phyloP scores from a whole-genome alignment of 1,140 invertebrate genomes.

The Leptinotarsa defecta region DNA sequence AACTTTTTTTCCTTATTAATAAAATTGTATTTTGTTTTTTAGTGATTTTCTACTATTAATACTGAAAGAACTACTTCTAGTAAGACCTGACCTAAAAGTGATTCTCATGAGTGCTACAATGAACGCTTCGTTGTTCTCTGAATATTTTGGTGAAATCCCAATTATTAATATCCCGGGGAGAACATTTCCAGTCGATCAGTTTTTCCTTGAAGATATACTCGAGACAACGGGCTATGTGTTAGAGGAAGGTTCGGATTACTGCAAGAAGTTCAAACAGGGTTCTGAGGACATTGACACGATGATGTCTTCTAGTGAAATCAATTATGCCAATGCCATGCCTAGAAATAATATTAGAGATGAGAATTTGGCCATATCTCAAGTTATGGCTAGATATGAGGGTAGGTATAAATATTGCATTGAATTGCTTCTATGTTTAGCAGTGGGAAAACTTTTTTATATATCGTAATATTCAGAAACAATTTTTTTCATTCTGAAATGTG shows the following conservation, averaged over 20 bases:
- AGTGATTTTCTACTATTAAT: slow-evolving; percentile 84
- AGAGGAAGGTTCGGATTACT: slow-evolving; percentile 72
- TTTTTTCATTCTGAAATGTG: too few relatives aligned
- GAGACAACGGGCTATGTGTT: slow-evolving; percentile 70
- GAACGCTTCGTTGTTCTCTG: slow-evolving; percentile 77
- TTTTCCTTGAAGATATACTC: slow-evolving; percentile 78
- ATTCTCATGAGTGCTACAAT: slow-evolving; percentile 88
- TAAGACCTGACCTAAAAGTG: slow-evolving; percentile 75
- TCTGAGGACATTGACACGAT: slow-evolving; percentile 63
- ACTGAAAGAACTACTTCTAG: slow-evolving; percentile 71
- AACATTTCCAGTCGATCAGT: slow-evolving; percentile 81
- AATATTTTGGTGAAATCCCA: slow-evolving; percentile 75
- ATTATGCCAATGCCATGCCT: slow-evolving; percentile 58
- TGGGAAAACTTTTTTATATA: too few relatives aligned
- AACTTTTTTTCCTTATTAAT: not conserved
- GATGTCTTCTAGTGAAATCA: slow-evolving; percentile 61
- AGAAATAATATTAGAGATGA: slow-evolving; percentile 70
- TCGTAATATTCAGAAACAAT: too few relatives aligned
- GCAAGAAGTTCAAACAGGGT: slow-evolving; percentile 65
- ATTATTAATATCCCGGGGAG: slow-evolving; percentile 76
- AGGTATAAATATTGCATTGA: slow-evolving; percentile 30
- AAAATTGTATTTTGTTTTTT: slow-evolving; percentile 35
- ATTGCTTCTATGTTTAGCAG: too few relatives aligned
- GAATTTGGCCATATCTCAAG: slow-evolving; percentile 67
- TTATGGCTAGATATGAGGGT: slow-evolving; percentile 65